Conservation (phyloP, 1,140 invertebrate species). For the Oscheius sp. region DNA sequence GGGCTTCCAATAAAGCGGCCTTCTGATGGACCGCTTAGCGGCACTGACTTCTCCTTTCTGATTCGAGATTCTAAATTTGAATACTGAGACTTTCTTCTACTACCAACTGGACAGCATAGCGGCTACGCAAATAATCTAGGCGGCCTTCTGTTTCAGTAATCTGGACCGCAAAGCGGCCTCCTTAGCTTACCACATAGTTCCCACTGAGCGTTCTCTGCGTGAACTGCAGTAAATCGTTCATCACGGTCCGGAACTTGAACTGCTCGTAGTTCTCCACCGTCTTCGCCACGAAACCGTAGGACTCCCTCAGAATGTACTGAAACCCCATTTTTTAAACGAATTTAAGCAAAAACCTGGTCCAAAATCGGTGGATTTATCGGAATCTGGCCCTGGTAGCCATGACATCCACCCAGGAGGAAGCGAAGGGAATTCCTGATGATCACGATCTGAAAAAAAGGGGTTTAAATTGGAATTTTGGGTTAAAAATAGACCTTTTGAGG, state of each 20-base stretch:
- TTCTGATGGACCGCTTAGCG: too few species aligned
- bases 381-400: conserved; percentile 28
- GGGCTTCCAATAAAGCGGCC: too few species aligned
- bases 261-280: conserved; percentile 30
- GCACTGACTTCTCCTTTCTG: too few species aligned
- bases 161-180: conserved; percentile 13
- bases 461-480: too few species aligned
- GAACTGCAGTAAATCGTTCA: conserved; percentile 53
- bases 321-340: conserved; percentile 26
- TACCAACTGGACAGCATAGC: too few species aligned
- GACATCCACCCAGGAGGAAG: conserved; percentile 53
- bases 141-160: background rate
- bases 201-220: conserved; percentile 48
- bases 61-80: too few species aligned
- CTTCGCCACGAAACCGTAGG: conserved; percentile 27
- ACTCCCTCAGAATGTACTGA: conserved; percentile 51
- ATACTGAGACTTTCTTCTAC: too few species aligned
- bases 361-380: conserved; percentile 30
- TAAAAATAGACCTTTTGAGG: too few species aligned
- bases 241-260: conserved; percentile 48
- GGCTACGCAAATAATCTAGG: too few species aligned
- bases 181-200: conserved; percentile 51
- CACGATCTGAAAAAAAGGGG: conserved; percentile 20
- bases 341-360: conserved; percentile 36
- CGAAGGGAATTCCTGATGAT: conserved; percentile 47